A percentile compares a stretch with the other conserved stretches of the same genome.
Conservation (phyloP, 2,888 invertebrate species). For the Margaritifera margaritifera region DNA sequence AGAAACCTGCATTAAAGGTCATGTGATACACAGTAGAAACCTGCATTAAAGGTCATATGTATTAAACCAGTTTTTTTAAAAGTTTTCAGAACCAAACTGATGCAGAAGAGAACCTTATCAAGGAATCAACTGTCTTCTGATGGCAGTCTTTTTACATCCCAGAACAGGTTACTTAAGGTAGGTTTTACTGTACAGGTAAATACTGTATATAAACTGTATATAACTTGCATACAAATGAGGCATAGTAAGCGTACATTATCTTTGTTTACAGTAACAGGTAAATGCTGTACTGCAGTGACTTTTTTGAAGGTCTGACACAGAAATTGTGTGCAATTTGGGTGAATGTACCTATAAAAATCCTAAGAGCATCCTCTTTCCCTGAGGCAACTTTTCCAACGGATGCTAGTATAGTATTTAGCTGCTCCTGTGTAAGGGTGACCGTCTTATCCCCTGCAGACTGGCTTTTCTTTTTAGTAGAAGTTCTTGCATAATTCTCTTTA, state of each 20-base stretch:
- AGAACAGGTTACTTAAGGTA: too few relatives aligned
- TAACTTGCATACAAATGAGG: too few relatives aligned
- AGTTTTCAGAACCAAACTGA: too few relatives aligned
- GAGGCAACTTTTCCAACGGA: slow-evolving; percentile 59
- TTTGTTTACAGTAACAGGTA: neutral
- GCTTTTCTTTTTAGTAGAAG: slow-evolving; percentile 20
- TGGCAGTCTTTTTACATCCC: too few relatives aligned
- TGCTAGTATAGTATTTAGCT: slow-evolving; percentile 61
- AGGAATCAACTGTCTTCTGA: too few relatives aligned
- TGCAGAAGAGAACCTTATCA: too few relatives aligned
- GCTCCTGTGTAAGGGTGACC: slow-evolving; percentile 65
- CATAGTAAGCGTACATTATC: neutral
- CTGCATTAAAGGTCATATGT: too few relatives aligned
- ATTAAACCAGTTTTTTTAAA: too few relatives aligned
- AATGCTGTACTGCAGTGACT: neutral
- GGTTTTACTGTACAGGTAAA: too few relatives aligned
- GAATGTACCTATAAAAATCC: slow-evolving; percentile 58
- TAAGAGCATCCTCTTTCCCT: slow-evolving; percentile 53
- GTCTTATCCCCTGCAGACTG: slow-evolving; percentile 23
- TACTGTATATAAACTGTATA: too few relatives aligned
- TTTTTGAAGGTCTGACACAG: slow-evolving; percentile 5
- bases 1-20: too few relatives aligned
- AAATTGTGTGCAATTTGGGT: neutral
- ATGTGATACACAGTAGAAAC: too few relatives aligned
- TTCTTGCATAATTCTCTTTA: slow-evolving; percentile 31